Evolutionary conservation across 2,888 invertebrate genomes (phyloP), one percentile per base, ranked within the genome.

Genomic region (Diogma glabrata): DNA sequence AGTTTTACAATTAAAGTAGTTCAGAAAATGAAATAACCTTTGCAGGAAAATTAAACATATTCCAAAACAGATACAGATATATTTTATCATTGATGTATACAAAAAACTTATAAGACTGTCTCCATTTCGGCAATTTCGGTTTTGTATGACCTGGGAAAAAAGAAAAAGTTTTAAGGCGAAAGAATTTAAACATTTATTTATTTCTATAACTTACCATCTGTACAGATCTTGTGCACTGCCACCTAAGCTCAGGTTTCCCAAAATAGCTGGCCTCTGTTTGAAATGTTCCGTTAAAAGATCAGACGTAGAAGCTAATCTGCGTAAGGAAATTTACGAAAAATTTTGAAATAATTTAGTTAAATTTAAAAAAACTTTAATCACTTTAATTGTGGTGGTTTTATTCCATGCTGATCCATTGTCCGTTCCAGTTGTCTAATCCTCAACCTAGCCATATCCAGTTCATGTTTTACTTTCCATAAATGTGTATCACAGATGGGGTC

Each of bases 401-500:
- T 81, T 59, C 88, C 89, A 68, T 87, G 84, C 54, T 81, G 79
- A 67, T 87, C 87, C 71, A 91, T 75, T 64, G 87, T 84, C 65
- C 85, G 87, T 63, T 92, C 88, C 61, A 94, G 72, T 67, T 91
- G 88, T 53, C 87, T 81, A 60, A 91, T 87, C 62, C 88, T 79
- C 61, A 90, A 75, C 60, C 84, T 76, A 1, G 92, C 88, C 70
- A 91, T 81, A 67, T 92, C 91, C 60, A 94, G 75, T 66, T 94
- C 91, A 66, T 92, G 86, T 60, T 87, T 84, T 46, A 90, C 88
- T 64, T 91, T 89, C 91, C 92, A 92, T 57, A 92, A 74, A 71
- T 81, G 88, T 61, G 78, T 84, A 72, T 78, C 90, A 75, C 78
- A 90, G 66, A 78, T 84, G 55, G 84, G 84, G 70, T 88, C 87